phyloP scores from a whole-genome alignment of 2,888 invertebrate species.

The Taphrorychus bicolor region DNA sequence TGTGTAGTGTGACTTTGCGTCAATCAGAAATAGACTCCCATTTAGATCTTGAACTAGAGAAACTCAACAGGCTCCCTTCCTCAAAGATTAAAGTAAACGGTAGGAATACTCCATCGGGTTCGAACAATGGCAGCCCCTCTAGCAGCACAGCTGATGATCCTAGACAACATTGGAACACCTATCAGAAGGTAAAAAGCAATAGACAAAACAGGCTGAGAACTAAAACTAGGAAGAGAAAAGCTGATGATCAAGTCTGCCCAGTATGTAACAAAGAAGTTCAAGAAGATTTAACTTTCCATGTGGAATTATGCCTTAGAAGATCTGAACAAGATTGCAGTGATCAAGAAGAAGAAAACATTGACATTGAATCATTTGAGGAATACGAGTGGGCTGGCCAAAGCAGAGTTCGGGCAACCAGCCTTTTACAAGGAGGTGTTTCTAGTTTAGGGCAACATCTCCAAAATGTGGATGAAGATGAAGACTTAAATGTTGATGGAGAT shows the following conservation, averaged over 20 bases:
- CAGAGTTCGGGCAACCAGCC: slow-evolving; percentile 74
- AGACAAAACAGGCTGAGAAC: slow-evolving; percentile 71
- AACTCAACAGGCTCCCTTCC: slow-evolving; percentile 66
- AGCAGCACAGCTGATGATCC: slow-evolving; percentile 1
- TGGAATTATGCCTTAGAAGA: slow-evolving; percentile 71
- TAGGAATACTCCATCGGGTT: slow-evolving; percentile 61
- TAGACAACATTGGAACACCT: slow-evolving; percentile 75
- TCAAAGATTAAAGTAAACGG: slow-evolving; percentile 54
- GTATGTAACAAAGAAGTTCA: slow-evolving; percentile 78
- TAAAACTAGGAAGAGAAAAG: slow-evolving; percentile 72
- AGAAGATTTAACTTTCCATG: slow-evolving; percentile 76
- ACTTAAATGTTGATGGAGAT: slow-evolving; percentile 87
- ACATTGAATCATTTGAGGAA: slow-evolving; percentile 84
- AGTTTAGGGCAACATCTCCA: slow-evolving; percentile 61
- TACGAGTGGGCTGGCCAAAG: slow-evolving; percentile 94
- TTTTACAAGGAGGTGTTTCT: slow-evolving; percentile 70
- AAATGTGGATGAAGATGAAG: slow-evolving; percentile 68
- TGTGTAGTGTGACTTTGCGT: slow-evolving; percentile 85
- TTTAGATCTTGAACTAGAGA: slow-evolving; percentile 79
- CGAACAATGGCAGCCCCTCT: slow-evolving; percentile 27
- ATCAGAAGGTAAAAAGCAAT: slow-evolving; percentile 76
- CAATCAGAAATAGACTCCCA: slow-evolving; percentile 85
- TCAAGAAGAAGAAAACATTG: slow-evolving; percentile 79
- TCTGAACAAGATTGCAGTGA: slow-evolving; percentile 62
- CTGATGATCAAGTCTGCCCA: slow-evolving; percentile 73